Conservation (phyloP, 1,140 invertebrate genomes). For the Octopus bimaculoides region DNA sequence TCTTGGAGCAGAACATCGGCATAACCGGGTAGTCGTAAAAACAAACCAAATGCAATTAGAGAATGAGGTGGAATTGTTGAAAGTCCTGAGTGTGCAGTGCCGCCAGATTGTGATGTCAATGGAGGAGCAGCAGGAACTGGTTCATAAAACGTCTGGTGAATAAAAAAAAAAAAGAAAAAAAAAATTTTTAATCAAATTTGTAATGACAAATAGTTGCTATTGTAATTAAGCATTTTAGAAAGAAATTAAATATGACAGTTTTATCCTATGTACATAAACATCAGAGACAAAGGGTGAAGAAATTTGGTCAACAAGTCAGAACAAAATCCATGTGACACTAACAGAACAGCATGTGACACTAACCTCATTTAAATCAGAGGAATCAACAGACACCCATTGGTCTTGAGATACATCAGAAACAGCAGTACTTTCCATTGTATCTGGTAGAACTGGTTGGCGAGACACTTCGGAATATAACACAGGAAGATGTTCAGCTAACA, state of each 20-base stretch:
- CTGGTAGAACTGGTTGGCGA: conserved; percentile 38
- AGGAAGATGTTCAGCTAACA: conserved; percentile 82
- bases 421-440: conserved; percentile 25
- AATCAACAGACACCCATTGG: conserved; percentile 75
- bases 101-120: conserved; percentile 20
- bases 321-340: background rate
- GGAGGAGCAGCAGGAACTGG: conserved; percentile 41
- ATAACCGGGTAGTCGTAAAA: conserved; percentile 83
- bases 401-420: conserved; percentile 60
- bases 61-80: conserved; percentile 79
- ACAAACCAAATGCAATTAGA: conserved; percentile 82
- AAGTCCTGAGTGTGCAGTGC: conserved; percentile 35
- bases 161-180: conserved; percentile 15
- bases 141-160: conserved; percentile 43
- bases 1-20: conserved; percentile 82
- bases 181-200: too few relatives aligned
- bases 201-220: too few relatives aligned
- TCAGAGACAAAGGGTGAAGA: too few relatives aligned
- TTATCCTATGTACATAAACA: too few relatives aligned
- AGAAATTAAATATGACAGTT: too few relatives aligned
- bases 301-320: too few relatives aligned
- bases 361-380: conserved; percentile 70
- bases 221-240: too few relatives aligned
- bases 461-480: conserved; percentile 78
- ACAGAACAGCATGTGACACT: conserved; percentile 38